Evolutionary conservation across 2,888 invertebrate genomes (phyloP).

Genomic region (Brachypalpus laphriformis): DNA sequence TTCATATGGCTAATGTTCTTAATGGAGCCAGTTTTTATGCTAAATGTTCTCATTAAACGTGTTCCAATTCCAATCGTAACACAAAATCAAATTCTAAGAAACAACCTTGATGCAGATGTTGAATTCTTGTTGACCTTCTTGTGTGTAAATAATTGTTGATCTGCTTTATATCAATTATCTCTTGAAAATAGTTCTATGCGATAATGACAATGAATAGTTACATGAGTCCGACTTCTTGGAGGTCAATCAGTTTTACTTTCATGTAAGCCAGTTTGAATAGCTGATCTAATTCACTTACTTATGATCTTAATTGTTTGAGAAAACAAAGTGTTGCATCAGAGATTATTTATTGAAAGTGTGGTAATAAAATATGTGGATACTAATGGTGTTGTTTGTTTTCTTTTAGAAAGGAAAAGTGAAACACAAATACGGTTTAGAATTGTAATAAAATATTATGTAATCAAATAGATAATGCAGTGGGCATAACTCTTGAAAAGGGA

Average conservation of each 20-base stretch:
- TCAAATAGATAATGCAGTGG: too few species aligned
- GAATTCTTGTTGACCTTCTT: not conserved
- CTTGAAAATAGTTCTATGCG: not conserved
- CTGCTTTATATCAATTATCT: not conserved
- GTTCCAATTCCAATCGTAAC: not conserved
- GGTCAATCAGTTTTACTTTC: constrained; percentile 43
- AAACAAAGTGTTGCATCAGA: constrained; percentile 21
- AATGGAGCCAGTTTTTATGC: too few species aligned
- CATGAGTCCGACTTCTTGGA: not conserved
- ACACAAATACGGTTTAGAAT: not conserved
- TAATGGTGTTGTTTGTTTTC: not conserved
- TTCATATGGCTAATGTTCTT: too few species aligned
- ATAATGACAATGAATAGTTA: constrained; percentile 5
- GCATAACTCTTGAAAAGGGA: too few species aligned
- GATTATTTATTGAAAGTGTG: constrained; percentile 11
- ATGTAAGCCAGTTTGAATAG: constrained; percentile 2
- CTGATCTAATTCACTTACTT: constrained; percentile 25
- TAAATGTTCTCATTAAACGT: not conserved
- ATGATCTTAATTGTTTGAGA: constrained; percentile 25
- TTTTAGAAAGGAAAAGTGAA: constrained; percentile 34
- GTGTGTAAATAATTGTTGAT: not conserved
- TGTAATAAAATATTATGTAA: not conserved
- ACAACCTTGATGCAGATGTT: not conserved
- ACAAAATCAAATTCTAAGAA: not conserved
- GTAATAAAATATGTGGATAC: constrained; percentile 2